Evolutionary conservation across 2,888 invertebrate species (phyloP).

Genomic region (Diadegma fenestrale): DNA sequence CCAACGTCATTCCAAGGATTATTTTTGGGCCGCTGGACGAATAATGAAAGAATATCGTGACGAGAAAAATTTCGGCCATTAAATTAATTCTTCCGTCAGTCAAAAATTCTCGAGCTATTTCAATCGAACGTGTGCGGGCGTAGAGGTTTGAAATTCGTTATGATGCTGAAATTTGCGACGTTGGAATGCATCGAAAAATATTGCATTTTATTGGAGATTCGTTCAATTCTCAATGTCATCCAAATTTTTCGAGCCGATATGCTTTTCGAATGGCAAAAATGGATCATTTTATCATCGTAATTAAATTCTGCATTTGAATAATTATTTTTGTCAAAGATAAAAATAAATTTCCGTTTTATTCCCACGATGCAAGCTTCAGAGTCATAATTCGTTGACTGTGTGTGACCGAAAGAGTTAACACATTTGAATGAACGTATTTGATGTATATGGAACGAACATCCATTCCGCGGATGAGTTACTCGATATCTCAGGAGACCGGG

Average conservation of each 20-base stretch:
- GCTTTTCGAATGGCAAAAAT: too few species aligned
- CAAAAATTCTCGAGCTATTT: neutral
- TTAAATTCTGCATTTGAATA: too few species aligned
- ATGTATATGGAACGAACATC: neutral
- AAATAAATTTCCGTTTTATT: too few species aligned
- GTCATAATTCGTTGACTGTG: too few species aligned
- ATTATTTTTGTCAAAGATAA: too few species aligned
- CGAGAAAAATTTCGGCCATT: neutral
- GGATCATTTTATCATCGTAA: too few species aligned
- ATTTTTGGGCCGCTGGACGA: neutral
- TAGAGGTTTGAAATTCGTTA: conserved; percentile 2
- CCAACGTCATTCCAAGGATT: neutral
- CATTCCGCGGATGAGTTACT: conserved; percentile 46
- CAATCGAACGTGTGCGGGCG: neutral
- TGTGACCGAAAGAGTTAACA: conserved; percentile 7
- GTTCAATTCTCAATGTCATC: too few species aligned
- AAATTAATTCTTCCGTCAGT: neutral
- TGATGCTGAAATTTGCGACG: too few species aligned
- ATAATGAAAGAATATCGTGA: neutral
- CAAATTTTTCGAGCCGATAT: too few species aligned
- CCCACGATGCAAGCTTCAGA: too few species aligned
- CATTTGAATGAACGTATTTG: neutral
- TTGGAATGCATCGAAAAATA: too few species aligned
- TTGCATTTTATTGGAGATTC: too few species aligned
- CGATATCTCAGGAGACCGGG: conserved; percentile 35